A percentile compares a stretch with the other conserved stretches of the same genome.
phyloP scores from a whole-genome alignment of 2,113 vertebrate genomes.

The Formicarius rufipectus region DNA sequence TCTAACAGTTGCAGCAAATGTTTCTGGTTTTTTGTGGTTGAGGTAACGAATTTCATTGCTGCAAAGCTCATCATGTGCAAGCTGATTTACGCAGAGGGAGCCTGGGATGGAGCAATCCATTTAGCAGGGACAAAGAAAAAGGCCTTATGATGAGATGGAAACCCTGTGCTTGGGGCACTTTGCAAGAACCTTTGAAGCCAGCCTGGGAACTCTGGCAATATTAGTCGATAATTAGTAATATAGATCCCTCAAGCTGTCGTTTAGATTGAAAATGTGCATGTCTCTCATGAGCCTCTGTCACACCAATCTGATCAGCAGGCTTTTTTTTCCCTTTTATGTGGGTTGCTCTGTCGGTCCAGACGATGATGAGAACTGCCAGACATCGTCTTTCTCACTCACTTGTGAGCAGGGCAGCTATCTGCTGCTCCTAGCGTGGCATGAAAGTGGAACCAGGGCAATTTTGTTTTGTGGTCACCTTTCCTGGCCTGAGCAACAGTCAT shows the following conservation, averaged over 20 bases:
- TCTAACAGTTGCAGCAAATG: constrained; percentile 56
- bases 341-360: constrained; percentile 47
- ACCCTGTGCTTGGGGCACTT: constrained; percentile 30
- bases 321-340: constrained; percentile 70
- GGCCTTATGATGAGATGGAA: constrained; percentile 41
- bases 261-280: constrained; percentile 56
- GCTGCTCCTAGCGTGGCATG: background rate
- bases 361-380: constrained; percentile 64
- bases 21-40: constrained; percentile 45
- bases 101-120: constrained; percentile 9
- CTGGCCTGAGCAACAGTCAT: background rate
- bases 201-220: constrained; percentile 64
- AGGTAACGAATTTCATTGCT: constrained; percentile 60
- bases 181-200: constrained; percentile 54
- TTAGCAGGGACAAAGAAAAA: constrained; percentile 41
- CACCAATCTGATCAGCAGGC: constrained; percentile 65
- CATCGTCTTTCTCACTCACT: constrained; percentile 62
- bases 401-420: constrained; percentile 25
- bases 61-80: constrained; percentile 59
- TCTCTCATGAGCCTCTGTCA: constrained; percentile 57
- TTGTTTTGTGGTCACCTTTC: constrained; percentile 32
- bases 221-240: constrained; percentile 69
- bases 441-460: constrained; percentile 6
- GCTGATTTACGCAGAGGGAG: constrained; percentile 1
- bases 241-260: constrained; percentile 60